A percentile compares a stretch with the other conserved stretches of the same genome.
Conservation (phyloP, 2,797 vertebrate species). For the Tarsius wallacei region DNA sequence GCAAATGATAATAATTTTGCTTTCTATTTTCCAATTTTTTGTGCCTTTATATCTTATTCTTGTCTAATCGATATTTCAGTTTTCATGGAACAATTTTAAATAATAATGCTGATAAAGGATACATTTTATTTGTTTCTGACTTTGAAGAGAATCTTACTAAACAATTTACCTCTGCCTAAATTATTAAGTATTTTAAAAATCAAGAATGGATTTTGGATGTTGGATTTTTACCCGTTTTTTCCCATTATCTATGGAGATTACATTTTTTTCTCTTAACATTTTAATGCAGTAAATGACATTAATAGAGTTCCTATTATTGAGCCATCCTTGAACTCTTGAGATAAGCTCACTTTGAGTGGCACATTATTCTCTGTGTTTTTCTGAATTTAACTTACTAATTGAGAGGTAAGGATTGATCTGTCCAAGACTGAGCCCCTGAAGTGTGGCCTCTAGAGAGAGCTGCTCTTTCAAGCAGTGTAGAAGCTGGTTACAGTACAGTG, state of each 20-base stretch:
- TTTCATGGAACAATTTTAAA: background rate
- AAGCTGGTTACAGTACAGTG: background rate
- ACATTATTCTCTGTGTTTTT: conserved; percentile 8
- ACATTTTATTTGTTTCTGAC: background rate
- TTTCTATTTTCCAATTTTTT: background rate
- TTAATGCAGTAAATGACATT: background rate
- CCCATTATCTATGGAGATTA: background rate
- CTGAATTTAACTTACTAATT: background rate
- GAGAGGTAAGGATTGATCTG: background rate
- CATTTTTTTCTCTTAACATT: background rate
- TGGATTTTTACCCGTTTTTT: background rate
- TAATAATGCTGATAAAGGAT: background rate
- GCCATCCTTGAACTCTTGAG: background rate
- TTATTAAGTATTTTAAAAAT: background rate
- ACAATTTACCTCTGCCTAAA: background rate
- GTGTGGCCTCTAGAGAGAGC: background rate
- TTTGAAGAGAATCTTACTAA: background rate
- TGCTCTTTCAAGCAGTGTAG: background rate
- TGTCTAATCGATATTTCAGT: background rate
- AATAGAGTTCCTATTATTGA: background rate
- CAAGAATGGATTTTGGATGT: background rate
- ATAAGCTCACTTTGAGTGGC: background rate
- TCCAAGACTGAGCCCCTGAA: background rate
- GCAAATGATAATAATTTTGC: background rate
- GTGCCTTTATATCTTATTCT: background rate